Conservation (phyloP, 2,113 vertebrate species). For the Lepisosteus osseus region DNA sequence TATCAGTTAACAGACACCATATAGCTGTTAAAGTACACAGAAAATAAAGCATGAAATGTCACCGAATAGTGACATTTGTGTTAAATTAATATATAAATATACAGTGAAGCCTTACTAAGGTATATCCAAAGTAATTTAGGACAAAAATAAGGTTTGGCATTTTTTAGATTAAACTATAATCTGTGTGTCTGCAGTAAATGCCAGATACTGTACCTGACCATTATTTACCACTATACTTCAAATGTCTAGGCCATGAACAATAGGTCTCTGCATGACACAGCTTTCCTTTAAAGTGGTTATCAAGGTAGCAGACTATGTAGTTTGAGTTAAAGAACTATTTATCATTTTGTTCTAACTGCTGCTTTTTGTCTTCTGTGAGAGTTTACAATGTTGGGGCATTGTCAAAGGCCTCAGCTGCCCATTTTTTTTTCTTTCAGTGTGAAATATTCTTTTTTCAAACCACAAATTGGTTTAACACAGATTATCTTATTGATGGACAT, state of each 20-base stretch:
- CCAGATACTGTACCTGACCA: constrained; percentile 17
- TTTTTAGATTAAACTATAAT: background rate
- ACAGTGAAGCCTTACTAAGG: too few relatives aligned
- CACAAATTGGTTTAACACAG: background rate
- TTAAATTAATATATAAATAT: too few relatives aligned
- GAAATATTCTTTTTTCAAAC: background rate
- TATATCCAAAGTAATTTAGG: too few relatives aligned
- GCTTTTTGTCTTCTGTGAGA: background rate
- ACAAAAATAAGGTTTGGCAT: too few relatives aligned
- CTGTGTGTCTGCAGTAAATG: background rate
- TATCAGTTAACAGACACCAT: too few relatives aligned
- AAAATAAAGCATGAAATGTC: too few relatives aligned
- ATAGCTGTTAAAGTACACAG: too few relatives aligned
- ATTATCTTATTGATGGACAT: too few relatives aligned
- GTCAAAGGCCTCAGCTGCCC: background rate
- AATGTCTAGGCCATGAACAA: constrained; percentile 28
- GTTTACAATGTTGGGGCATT: background rate
- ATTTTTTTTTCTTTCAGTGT: background rate
- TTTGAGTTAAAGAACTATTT: constrained; percentile 7
- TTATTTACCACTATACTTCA: constrained; percentile 25
- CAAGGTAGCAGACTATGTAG: constrained; percentile 20
- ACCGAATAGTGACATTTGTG: too few relatives aligned
- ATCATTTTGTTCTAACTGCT: constrained; percentile 9
- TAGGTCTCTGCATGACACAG: background rate
- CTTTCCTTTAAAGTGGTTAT: constrained; percentile 30